These are phyloP conservation scores for Eubucco bourcierii DNA, from an alignment of 2,113 vertebrate species.

Conservation along the genomic window DNA sequence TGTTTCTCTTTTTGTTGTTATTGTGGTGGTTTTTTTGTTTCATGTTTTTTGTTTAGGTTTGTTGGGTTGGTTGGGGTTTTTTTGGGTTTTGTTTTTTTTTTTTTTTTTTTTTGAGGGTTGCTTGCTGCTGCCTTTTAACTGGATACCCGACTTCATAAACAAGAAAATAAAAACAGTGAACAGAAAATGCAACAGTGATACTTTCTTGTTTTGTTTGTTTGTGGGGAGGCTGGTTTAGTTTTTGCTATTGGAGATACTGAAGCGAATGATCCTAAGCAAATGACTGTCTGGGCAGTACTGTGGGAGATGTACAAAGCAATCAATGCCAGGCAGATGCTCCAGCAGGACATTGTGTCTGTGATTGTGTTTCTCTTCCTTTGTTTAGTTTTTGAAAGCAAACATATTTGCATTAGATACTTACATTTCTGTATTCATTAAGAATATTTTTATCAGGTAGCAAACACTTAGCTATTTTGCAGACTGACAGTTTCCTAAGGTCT, in stretches of 20 bases:
- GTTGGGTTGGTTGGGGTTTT: no score
- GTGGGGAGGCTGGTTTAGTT: no score
- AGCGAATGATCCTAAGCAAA: neutral
- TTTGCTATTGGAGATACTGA: neutral
- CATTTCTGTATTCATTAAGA: neutral
- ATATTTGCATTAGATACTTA: neutral
- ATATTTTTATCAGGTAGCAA: neutral
- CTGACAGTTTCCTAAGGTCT: neutral
- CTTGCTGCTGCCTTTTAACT: neutral
- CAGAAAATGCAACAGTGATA: neutral
- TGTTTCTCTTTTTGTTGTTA: no score
- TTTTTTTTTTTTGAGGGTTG: neutral
- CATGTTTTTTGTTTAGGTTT: no score
- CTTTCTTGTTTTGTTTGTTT: neutral
- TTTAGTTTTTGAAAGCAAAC: neutral
- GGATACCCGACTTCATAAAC: neutral
- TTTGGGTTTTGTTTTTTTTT: no score
- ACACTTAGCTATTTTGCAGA: neutral
- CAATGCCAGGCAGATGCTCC: neutral
- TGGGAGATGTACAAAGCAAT: neutral
- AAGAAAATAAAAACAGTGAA: neutral
- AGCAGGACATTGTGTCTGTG: neutral
- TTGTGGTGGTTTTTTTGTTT: no score
- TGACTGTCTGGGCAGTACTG: fast-evolving
- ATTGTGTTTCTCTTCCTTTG: neutral